These are phyloP conservation scores for Lagopus muta DNA, from an alignment of 2,113 vertebrate genomes.

Conservation along the genomic window DNA sequence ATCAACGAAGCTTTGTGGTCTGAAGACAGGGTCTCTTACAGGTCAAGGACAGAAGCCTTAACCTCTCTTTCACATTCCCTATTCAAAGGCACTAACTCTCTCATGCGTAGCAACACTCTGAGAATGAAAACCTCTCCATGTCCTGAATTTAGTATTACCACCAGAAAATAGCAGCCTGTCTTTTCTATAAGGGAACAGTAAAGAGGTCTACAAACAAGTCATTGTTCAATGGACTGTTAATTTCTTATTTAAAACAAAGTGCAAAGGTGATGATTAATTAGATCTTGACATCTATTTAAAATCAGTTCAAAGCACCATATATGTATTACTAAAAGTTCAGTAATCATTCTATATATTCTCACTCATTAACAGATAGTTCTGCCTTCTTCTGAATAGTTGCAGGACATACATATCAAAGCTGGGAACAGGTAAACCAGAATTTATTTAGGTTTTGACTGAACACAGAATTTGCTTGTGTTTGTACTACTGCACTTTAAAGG, in stretches of 20 bases:
- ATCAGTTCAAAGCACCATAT: neutral
- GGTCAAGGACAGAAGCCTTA: neutral
- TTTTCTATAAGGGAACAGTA: neutral
- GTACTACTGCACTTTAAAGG: conserved; percentile 20
- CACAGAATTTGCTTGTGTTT: neutral
- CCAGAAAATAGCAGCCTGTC: neutral
- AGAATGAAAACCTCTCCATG: neutral
- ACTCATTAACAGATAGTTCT: neutral
- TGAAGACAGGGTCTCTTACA: neutral
- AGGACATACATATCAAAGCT: neutral
- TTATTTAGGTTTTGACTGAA: neutral
- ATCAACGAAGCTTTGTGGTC: neutral
- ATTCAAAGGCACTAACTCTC: neutral
- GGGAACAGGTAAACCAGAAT: neutral
- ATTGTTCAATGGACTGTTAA: neutral
- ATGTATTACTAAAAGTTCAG: neutral
- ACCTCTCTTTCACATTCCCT: neutral
- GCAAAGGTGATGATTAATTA: neutral
- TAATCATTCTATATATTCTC: neutral
- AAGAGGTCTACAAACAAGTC: neutral
- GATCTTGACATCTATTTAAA: neutral
- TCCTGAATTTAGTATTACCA: neutral
- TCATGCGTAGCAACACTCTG: neutral
- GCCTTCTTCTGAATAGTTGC: neutral
- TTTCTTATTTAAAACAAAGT: neutral